Evolutionary conservation across 2,113 vertebrate species (phyloP), one percentile per base, ranked within the genome.

Genomic region (Neodontobutis hainanensis): DNA sequence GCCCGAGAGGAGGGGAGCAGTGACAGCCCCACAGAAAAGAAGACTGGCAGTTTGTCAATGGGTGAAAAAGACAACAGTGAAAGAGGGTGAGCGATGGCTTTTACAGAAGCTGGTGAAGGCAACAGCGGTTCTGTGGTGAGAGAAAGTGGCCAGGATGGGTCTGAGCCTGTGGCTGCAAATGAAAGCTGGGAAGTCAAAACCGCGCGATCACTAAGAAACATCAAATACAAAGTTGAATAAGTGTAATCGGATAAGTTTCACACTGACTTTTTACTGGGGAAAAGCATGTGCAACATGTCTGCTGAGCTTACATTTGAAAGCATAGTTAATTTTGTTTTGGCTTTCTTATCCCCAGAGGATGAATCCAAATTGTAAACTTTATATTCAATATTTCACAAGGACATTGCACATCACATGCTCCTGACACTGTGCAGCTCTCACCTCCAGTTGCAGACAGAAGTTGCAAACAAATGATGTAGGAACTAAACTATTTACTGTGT

Each of bases 91-190:
- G 43, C 0, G 15, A 72, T 61, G 32, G 51, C 68, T 84, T 80
- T 53, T 58, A 58, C 56, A 76, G 75, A 48, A 11, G 42, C n/a
- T 53, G 65, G 65, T 35, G 38, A 45, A 51, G 43, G 32, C 55
- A 27, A 38, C 46, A 38, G 56, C 36, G 48, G 60, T 1, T 36
- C 12, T 49, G 58, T 51, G 49, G 46, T n/a, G 36, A 45, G 15
- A 16, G 32, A 42, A 49, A 52, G 61, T 19, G 42, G 53, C 2
- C 34, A 65, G 61, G 64, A 80, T 75, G 70, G 50, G 77, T 47
- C 56, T 46, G 66, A 56, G 56, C 66, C 51, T 79, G 73, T 65
- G 61, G 60, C 53, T 59, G 42, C 19, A 47, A 69, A 62, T 66
- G 27, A 66, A 73, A 65, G 44, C 12, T 12, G 32, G 12, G 47